These are phyloP conservation scores for Neopipo cinnamomea DNA, from an alignment of 2,113 vertebrate genomes.

Conservation along the genomic window DNA sequence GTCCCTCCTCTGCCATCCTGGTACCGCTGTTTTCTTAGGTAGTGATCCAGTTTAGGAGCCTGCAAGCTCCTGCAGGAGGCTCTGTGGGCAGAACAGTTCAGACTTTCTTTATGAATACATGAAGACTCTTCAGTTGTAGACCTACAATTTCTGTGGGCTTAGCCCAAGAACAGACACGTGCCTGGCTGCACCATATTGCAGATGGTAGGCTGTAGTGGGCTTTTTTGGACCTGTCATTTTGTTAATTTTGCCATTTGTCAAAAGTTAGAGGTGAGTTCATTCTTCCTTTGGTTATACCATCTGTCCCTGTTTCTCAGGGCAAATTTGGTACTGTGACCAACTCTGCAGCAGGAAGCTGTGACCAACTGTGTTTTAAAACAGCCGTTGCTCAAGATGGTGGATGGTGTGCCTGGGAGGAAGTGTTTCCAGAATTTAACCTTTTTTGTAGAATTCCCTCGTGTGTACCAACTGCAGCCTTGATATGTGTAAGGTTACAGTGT, in stretches of 20 bases:
- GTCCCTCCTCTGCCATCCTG: neutral
- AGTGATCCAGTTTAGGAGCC: neutral
- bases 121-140: neutral
- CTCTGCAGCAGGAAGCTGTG: neutral
- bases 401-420: neutral
- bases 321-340: neutral
- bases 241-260: neutral
- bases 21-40: neutral
- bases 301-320: neutral
- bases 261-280: neutral
- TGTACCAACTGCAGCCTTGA: neutral
- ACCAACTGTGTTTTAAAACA: neutral
- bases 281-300: neutral
- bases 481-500: neutral
- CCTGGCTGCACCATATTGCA: neutral
- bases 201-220: neutral
- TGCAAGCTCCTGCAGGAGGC: neutral
- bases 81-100: neutral
- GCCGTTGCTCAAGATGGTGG: neutral
- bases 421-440: neutral
- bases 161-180: rapidly evolving
- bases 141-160: neutral
- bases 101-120: neutral
- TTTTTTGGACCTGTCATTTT: neutral
- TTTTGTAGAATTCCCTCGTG: neutral